Evolutionary conservation across 2,797 vertebrate species (phyloP).

Genomic region (Dipus sagitta): DNA sequence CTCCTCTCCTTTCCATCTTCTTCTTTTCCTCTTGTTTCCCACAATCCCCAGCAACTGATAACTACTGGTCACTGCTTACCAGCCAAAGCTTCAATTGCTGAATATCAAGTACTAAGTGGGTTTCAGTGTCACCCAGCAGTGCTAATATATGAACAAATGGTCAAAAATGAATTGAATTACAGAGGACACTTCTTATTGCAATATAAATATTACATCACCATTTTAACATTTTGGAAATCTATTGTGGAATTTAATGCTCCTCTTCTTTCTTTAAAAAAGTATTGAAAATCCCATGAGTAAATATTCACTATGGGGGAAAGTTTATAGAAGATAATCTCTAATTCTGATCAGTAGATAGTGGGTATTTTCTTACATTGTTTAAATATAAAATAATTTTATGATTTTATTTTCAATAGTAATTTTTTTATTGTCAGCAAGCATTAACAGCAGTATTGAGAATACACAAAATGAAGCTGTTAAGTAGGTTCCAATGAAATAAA

Average conservation of each 20-base stretch:
- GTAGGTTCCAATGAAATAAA: conserved; percentile 50
- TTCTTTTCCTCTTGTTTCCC: neutral
- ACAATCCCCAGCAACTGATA: neutral
- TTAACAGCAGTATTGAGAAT: neutral
- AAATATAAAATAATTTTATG: neutral
- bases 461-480: neutral
- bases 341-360: neutral
- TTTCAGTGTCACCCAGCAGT: conserved; percentile 79
- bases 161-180: conserved; percentile 79
- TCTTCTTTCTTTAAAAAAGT: neutral
- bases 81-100: conserved; percentile 72
- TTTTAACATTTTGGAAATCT: conserved; percentile 55
- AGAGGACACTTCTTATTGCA: conserved; percentile 66
- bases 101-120: conserved; percentile 80
- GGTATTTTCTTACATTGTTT: neutral
- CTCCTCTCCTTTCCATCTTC: neutral
- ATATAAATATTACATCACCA: conserved; percentile 66
- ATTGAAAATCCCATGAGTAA: neutral
- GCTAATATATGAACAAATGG: conserved; percentile 80
- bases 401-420: neutral
- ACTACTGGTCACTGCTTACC: conserved; percentile 74
- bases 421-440: neutral
- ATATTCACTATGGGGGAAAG: conserved; percentile 11
- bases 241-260: neutral
- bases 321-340: neutral